phyloP scores from a whole-genome alignment of 2,888 invertebrate species.

The Microchrysa polita region DNA sequence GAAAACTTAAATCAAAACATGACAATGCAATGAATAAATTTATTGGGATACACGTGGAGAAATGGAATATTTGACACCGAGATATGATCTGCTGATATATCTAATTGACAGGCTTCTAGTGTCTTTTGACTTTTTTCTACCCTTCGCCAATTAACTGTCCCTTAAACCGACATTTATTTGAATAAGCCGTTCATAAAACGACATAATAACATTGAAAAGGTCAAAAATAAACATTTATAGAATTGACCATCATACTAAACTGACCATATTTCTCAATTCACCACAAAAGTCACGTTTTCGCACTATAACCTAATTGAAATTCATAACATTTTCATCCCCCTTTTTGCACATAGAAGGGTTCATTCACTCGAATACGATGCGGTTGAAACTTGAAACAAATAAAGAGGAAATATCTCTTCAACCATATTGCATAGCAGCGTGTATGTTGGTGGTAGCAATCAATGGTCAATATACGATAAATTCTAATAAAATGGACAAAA shows the following conservation, averaged over 20 bases:
- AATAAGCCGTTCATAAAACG: background rate
- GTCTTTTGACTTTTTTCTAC: too few species aligned
- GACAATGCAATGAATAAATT: too few species aligned
- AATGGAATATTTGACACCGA: too few species aligned
- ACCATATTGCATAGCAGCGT: background rate
- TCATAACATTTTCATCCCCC: conserved; percentile 18
- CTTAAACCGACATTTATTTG: background rate
- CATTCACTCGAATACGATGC: background rate
- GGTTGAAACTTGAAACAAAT: background rate
- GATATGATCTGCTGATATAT: too few species aligned
- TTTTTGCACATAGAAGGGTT: conserved; percentile 6
- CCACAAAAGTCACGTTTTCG: conserved; percentile 24
- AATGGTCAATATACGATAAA: conserved; percentile 23
- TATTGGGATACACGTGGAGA: too few species aligned
- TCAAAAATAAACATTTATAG: background rate
- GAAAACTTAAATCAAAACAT: too few species aligned
- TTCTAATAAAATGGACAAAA: conserved; percentile 23
- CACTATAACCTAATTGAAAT: conserved; percentile 25
- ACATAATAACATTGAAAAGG: background rate
- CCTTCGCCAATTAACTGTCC: too few species aligned
- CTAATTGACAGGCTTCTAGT: too few species aligned
- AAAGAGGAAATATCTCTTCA: background rate
- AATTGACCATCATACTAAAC: background rate
- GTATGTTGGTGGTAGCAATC: conserved; percentile 9
- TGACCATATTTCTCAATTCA: background rate